phyloP scores from a whole-genome alignment of 2,888 invertebrate species.

The Empis stercorea region DNA sequence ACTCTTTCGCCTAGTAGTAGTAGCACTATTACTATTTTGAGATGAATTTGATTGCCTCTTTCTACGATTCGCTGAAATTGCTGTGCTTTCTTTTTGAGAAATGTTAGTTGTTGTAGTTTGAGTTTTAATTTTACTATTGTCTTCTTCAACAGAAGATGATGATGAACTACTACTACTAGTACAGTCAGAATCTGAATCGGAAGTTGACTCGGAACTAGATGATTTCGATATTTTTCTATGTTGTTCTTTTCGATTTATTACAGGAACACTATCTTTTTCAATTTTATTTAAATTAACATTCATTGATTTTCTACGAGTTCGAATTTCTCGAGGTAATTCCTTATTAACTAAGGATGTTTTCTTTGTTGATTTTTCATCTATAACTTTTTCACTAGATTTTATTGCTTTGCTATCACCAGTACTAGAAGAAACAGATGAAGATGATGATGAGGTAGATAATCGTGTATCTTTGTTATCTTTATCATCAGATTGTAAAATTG shows the following conservation, averaged over 20 bases:
- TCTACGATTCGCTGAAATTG: too few relatives aligned
- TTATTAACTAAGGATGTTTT: conserved; percentile 7
- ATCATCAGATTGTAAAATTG: conserved; percentile 18
- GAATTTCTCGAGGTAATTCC: conserved; percentile 10
- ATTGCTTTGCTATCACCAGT: conserved; percentile 29
- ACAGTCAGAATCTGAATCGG: neutral
- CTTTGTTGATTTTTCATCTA: conserved; percentile 7
- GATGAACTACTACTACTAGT: neutral
- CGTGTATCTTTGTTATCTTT: conserved; percentile 17
- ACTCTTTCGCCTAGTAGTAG: too few relatives aligned
- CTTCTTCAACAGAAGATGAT: neutral
- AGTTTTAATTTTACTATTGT: neutral
- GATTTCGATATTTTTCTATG: conserved; percentile 13
- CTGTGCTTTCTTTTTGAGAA: too few relatives aligned
- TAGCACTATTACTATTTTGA: too few relatives aligned
- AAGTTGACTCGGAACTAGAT: conserved; percentile 8
- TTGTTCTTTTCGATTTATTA: conserved; percentile 13
- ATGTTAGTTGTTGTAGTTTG: too few relatives aligned
- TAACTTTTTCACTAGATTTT: conserved; percentile 3
- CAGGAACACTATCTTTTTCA: neutral
- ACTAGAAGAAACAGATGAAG: conserved; percentile 17
- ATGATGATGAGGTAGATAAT: neutral
- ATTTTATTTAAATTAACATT: too few relatives aligned
- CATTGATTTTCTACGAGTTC: conserved; percentile 9
- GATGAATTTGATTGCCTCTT: too few relatives aligned